Evolutionary conservation across 92 coral and sea anemone species (phyloP), one percentile per base, ranked within the genome.

Genomic region (Palythoa caribaeorum): DNA sequence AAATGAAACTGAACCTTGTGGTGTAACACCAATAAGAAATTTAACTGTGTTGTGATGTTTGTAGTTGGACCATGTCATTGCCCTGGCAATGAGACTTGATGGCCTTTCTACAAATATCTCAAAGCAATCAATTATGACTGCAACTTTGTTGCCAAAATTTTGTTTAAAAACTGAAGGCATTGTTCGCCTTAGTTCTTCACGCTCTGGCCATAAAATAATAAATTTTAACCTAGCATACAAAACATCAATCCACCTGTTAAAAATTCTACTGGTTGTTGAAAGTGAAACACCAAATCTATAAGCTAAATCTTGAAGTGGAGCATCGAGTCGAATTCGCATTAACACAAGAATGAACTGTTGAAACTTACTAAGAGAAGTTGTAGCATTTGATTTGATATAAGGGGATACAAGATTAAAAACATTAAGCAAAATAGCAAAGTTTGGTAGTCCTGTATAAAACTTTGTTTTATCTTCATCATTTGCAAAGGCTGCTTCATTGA

Each of bases 121-220:
- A 44, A 76, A 76, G 80, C 80, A 76, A 44, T 76, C 80, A 76
- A 76, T 76, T 76, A 89, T 89, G 44, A 89, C 92, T 84, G 88
- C 88, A 48, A 89, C 92, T 6, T 74, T 40, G 12, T 73, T 75
- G 16, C 92, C 88, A 89, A 83, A 89, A 60, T 89, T 89, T 79
- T 83, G 89, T 69, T 89, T 83, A 78, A 89, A 89, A 21, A 83
- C 88, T 76, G 77, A 36, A 50, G 92, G 88, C 92, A 89, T 89
- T 39, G 92, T 68, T 84, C 77, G 73, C 71, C 60, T 50, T 28
- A 89, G 73, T 68, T 68, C 73, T 19, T 19, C 83, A 60, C 91
- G 50, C 12, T 89, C 91, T 65, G 91, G 91, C 92, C 92, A 89
- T 48, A 89, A 52, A 68, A 89, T 75, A 59, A 83, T 37, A 83